Evolutionary conservation across 1,140 invertebrate species (phyloP), one percentile per base, ranked within the genome.

Genomic region (Glomeris maerens): DNA sequence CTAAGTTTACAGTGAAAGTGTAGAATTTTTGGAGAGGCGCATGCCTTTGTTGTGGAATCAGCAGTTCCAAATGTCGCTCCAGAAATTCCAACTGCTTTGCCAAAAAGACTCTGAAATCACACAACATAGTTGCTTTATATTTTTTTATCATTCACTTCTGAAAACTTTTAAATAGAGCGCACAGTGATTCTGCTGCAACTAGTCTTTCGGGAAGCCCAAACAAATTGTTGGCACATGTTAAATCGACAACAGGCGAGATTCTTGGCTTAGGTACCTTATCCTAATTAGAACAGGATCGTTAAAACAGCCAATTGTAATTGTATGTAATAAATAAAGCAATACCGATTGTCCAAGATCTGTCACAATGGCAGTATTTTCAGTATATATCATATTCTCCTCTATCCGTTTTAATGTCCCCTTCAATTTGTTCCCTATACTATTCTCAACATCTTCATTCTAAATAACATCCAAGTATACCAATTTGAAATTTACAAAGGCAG

Each of bases 181-280:
- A 74, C 72, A 90, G 72, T 57, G 90, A 95, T 70, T 97, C 92
- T 0, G 91, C 81, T 0, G 84, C 92, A 3, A 94, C 83, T 26
- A 93, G 79, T 55, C 92, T 74, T 63, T 92, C 87, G 1, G 79
- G 71, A 10, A 96, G 64, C 2, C 87, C 88, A 63, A 81, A 83
- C 3, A 95, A 62, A 52, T 74, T 79, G 38, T 84, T 80, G 3
- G 78, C 70, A 53, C 78, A 75, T 7, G 67, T 69, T 41, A 91
- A 68, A 62, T 89, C 75, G 23, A 90, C 78, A 50, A 77, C 75
- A 3, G 78, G 70, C 1, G 84, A 84, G 14, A 83, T 62, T 42
- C 70, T 67, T 1, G 85, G 79, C 60, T 75, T 74, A 29, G 69
- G 62, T 17, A 83, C 70, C 52, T 72, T 64, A 25, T 55, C 52